phyloP scores from a whole-genome alignment of 2,797 vertebrate species.

The Hoplostethus atlanticus region DNA sequence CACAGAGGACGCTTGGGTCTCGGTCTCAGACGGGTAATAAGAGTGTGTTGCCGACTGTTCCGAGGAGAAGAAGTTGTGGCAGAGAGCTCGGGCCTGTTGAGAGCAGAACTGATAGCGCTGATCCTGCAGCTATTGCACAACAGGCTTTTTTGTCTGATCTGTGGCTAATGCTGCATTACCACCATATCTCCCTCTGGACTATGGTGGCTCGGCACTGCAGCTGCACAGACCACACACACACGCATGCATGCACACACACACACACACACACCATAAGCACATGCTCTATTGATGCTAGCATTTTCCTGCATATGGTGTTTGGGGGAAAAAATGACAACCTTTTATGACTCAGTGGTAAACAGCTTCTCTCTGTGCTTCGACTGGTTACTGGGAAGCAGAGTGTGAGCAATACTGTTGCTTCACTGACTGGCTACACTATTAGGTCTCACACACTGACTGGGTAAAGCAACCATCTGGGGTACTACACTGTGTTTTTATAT shows the following conservation, averaged over 20 bases:
- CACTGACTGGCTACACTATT: neutral
- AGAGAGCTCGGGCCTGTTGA: constrained; percentile 13
- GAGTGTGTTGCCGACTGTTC: constrained; percentile 4
- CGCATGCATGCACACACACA: constrained; percentile 5
- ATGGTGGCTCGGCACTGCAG: constrained; percentile 18
- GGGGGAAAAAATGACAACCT: constrained; percentile 8
- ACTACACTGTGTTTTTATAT: neutral
- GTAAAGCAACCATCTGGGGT: neutral
- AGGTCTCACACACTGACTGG: neutral
- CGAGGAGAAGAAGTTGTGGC: constrained; percentile 1
- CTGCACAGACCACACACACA: constrained; percentile 6
- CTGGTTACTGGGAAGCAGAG: too few relatives aligned
- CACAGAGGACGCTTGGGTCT: neutral
- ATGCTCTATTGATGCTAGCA: constrained; percentile 19
- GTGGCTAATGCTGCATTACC: constrained; percentile 40
- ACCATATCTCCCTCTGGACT: constrained; percentile 35
- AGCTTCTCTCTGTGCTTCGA: constrained; percentile 19
- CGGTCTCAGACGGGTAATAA: neutral
- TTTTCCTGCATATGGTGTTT: constrained; percentile 29
- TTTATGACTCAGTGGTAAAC: constrained; percentile 23
- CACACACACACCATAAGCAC: constrained; percentile 3
- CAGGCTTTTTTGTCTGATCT: constrained; percentile 24
- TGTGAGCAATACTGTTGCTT: neutral
- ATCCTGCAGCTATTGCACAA: constrained; percentile 24
- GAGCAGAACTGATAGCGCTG: constrained; percentile 26